These are phyloP conservation scores for Chaitophorus viminalis DNA, from an alignment of 2,888 invertebrate genomes.

Conservation along the genomic window DNA sequence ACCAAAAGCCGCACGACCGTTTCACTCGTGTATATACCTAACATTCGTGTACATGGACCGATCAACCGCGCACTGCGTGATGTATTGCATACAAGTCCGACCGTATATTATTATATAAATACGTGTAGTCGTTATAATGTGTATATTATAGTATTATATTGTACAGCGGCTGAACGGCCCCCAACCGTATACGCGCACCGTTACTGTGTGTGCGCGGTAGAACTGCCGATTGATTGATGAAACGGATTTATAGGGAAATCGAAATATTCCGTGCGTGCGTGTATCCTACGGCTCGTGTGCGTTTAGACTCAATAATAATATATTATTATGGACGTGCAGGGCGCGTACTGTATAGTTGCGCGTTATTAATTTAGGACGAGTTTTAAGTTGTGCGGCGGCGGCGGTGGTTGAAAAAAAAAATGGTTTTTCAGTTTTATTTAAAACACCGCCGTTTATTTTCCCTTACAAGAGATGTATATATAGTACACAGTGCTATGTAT, in stretches of 20 bases:
- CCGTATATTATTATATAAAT: not conserved
- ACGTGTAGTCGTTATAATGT: too few relatives aligned
- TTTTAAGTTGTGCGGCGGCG: too few relatives aligned
- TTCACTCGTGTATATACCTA: too few relatives aligned
- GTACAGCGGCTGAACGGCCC: not conserved
- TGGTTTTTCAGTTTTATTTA: not conserved
- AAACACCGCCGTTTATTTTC: not conserved
- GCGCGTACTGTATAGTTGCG: not conserved
- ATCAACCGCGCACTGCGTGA: slow-evolving; percentile 41
- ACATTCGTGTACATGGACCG: too few relatives aligned
- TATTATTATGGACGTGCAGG: not conserved
- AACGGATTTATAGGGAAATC: slow-evolving; percentile 30
- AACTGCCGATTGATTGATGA: slow-evolving; percentile 41
- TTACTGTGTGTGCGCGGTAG: not conserved
- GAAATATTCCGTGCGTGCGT: not conserved
- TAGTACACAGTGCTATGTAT: too few relatives aligned
- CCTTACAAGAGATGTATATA: too few relatives aligned
- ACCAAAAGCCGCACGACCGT: not conserved
- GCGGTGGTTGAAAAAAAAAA: not conserved
- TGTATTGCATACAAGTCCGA: not conserved
- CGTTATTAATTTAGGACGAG: slow-evolving; percentile 15
- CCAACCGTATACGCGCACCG: not conserved
- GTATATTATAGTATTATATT: too few relatives aligned
- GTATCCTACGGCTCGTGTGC: too few relatives aligned
- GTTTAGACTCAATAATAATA: too few relatives aligned